Evolutionary conservation across 2,797 vertebrate species (phyloP), one percentile per base, ranked within the genome.

Genomic region (Chloroceryle amazona): DNA sequence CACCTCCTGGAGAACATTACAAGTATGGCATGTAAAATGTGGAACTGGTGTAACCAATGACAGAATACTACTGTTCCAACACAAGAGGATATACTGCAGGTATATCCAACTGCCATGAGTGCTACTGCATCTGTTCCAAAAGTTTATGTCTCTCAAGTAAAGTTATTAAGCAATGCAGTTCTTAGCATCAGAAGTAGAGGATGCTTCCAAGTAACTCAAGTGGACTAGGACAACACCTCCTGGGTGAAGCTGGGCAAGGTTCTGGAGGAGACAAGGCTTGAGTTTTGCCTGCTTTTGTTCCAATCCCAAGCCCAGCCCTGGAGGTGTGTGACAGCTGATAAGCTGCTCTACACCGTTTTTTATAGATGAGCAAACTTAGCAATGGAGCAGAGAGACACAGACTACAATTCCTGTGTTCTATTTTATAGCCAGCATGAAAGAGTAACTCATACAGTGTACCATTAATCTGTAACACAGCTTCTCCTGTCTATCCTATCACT

Each of bases 281-380:
- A 91, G 28, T 79, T 89, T 91, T 86, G 29, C 33, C 51, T 84
- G 46, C 23, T 88, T 87, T 78, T 89, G 29, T 89, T 82, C 26
- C 1, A 76, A 79, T 35, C n/a, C 66, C 26, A 18, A 81, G 28
- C 13, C 42, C 35, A 33, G 49, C 49, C 37, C 65, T 8, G 42
- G 51, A 70, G 19, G 8, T 54, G 17, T 37, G 26, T 80, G 42
- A 15, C 63, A 79, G 10, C 42, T 60, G 39, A 49, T 70, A 67
- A 70, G 11, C 42, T 60, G n/a, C 46, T 70, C 52, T 82, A 7
- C 35, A 73, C 5, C 31, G 13, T 41, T 73, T 78, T 87, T 87
- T 33, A 58, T 33, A 52, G 5, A 60, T 31, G 37, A 70, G 17
- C 35, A 92, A 68, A 73, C 39, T 60, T 22, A 67, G 42, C 65